These are phyloP conservation scores for Tringa solitaria DNA, from an alignment of 2,113 vertebrate species.

Conservation along the genomic window DNA sequence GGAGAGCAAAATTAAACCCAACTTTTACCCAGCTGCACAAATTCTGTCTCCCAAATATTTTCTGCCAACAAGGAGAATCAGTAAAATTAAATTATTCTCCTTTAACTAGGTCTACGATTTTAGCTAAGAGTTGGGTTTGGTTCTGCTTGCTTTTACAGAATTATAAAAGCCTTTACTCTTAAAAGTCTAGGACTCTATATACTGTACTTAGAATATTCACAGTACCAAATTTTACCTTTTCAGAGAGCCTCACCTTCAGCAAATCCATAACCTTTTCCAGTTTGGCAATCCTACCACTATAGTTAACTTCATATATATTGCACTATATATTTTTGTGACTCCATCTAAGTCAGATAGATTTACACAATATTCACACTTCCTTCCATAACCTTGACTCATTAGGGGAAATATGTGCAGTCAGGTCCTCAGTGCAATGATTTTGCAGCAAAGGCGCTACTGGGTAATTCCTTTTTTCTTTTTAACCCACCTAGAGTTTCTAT, in stretches of 20 bases:
- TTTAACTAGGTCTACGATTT: neutral
- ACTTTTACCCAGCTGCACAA: conserved; percentile 34
- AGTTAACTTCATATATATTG: neutral
- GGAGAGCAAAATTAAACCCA: conserved; percentile 46
- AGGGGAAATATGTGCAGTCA: neutral
- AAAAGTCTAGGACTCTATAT: neutral
- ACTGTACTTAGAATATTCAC: neutral
- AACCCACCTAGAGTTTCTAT: neutral
- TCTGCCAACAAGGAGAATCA: conserved; percentile 11
- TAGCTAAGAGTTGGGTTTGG: neutral
- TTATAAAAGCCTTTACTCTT: neutral
- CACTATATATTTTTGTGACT: neutral
- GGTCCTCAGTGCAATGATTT: neutral
- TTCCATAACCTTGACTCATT: neutral
- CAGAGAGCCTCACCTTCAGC: neutral
- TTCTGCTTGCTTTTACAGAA: neutral
- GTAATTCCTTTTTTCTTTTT: neutral
- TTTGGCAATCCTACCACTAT: neutral
- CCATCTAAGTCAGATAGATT: neutral
- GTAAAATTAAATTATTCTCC: conserved; percentile 9
- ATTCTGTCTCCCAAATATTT: neutral
- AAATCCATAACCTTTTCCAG: neutral
- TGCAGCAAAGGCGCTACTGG: neutral
- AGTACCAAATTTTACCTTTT: neutral
- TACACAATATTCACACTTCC: neutral